These are phyloP conservation scores for Leptatherina wallacei DNA, from an alignment of 2,797 vertebrate species.

Conservation along the genomic window DNA sequence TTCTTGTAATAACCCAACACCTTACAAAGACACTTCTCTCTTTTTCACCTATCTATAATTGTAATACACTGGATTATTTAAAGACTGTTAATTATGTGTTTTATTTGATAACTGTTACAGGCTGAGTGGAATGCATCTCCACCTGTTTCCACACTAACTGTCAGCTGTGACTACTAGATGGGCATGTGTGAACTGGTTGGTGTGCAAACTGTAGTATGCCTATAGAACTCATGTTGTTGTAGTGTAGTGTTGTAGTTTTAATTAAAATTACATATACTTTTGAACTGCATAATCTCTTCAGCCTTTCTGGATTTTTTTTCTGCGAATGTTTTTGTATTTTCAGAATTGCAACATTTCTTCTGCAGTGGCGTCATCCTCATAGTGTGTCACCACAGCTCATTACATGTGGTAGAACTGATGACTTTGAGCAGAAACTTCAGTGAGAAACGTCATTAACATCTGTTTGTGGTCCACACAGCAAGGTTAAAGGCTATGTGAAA, in stretches of 20 bases:
- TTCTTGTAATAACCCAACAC: slow-evolving; percentile 11
- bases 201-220: not conserved
- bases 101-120: slow-evolving; percentile 2
- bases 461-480: slow-evolving; percentile 51
- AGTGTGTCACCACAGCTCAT: slow-evolving; percentile 27
- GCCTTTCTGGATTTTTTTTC: not conserved
- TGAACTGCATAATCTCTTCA: not conserved
- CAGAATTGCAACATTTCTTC: not conserved
- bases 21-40: slow-evolving; percentile 3
- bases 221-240: not conserved
- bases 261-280: not conserved
- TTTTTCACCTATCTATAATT: slow-evolving; percentile 17
- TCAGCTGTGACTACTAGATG: slow-evolving; percentile 1
- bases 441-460: slow-evolving; percentile 51
- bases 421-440: slow-evolving; percentile 22
- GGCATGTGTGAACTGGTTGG: not conserved
- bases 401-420: slow-evolving; percentile 21
- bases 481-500: slow-evolving; percentile 67
- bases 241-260: not conserved
- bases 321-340: not conserved
- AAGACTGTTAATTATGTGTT: slow-evolving; percentile 5
- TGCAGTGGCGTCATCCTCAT: slow-evolving; percentile 19
- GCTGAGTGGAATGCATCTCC: not conserved
- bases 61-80: not conserved
- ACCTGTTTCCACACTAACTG: slow-evolving; percentile 16